Evolutionary conservation across 2,888 invertebrate species (phyloP), one percentile per base, ranked within the genome.

Genomic region (Actias luna): DNA sequence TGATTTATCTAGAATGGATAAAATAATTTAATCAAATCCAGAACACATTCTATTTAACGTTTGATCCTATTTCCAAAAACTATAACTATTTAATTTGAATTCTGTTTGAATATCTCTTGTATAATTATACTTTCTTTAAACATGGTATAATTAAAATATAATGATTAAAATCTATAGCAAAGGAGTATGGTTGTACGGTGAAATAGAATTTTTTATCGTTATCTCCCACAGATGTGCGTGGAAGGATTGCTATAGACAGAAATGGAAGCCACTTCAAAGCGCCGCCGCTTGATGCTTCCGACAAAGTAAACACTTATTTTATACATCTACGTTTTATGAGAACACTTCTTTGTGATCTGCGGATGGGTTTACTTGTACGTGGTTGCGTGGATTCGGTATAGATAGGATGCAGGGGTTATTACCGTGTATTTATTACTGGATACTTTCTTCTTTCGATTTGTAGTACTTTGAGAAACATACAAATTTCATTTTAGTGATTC

Each of bases 221-320:
- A 87, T 85, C 85, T 81, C 68, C 73, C 80, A 84, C 78, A 78
- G 82, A 83, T 80, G 80, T 72, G 71, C 72, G 71, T 74, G 73
- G 79, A 88, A 87, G 90, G 89, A 89, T 89, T 89, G 82, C 77
- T 78, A 83, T 78, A 80, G 80, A 83, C 83, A 84, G 81, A 84
- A 84, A 87, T 87, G 84, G 80, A 84, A 83, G 79, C 89, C 90
- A 89, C 91, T 91, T 91, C 89, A 91, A 89, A 88, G 83, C 76
- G 69, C 69, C 70, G 72, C 76, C 74, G 80, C 78, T 76, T 77
- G 78, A 79, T 79, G 77, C 80, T 78, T 74, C 81, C 83, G 80
- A 84, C 84, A 86, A 84, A 88, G 88, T 83, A 86, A 88, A 88
- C 85, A 87, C 84, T 87, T 84, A 80, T 85, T 85, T 84, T 84